Base-by-base conservation (phyloP, 2,888 invertebrate genomes). In the Ptychoptera contaminata region DNA sequence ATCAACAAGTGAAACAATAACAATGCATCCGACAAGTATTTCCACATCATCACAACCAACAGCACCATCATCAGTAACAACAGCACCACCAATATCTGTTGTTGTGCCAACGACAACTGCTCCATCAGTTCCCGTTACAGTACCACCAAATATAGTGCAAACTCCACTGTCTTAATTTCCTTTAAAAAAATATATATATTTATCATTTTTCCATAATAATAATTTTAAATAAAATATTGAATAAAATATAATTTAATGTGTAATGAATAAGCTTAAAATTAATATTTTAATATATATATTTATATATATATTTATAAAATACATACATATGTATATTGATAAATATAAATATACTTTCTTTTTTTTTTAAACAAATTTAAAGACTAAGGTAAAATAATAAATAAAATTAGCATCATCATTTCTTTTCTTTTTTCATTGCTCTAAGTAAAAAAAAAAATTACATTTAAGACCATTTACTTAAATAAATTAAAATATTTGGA, bases 31-130 rank as follows among this genome's bases (percentile, higher is more conserved):
- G 16, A 49, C 46, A 11, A 40, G 45, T 38, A 65, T 68, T 16
- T 58, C 68, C 4, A 62, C 66, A 12, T 63, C 67, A 8, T 55
- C 58, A 7, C 58, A 63, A 9, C 46, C 47, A 23, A 46, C 49
- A 12, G n/a, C 46, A 31, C 49, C 49, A 36, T 14, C 16, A 40
- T 34, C 56, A 60, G 2, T 60, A 55, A 16, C 57, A 58, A 42
- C 32, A 30, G 6, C 30, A 32, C 32, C 32, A 32, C 32, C 32
- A 32, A n/a, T n/a, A 32, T 3, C 32, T 9, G n/a, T 9, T 7
- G 32, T n/a, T 4, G 32, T 32, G 3, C 4, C 32, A 9, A 9
- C 32, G 3, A 32, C 32, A 32, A 32, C 6, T 32, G 11, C 32
- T 11, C 9, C 32, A 32, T 11, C 32, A 32, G 8, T 32, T 23